A percentile compares a stretch with the other conserved stretches of the same genome.
phyloP scores from a whole-genome alignment of 1,140 invertebrate species.

The Goniozus legneri region DNA sequence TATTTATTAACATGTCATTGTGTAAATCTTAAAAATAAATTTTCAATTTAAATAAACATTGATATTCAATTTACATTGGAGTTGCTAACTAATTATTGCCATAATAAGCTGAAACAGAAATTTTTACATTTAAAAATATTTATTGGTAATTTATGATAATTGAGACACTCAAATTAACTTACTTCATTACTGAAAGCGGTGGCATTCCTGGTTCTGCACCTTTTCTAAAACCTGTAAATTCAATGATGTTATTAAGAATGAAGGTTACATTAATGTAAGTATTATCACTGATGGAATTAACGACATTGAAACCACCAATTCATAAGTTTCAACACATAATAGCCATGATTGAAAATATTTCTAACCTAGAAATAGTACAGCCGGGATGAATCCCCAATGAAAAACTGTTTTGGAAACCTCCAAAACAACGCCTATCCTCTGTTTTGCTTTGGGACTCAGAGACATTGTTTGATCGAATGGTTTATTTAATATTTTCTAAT shows the following conservation, averaged over 20 bases:
- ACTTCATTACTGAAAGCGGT: constrained; percentile 56
- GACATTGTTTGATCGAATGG: constrained; percentile 37
- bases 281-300: too few relatives aligned
- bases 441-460: constrained; percentile 54
- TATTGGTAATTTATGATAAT: neutral
- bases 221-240: constrained; percentile 57
- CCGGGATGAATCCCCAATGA: constrained; percentile 68
- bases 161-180: constrained; percentile 25
- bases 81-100: too few relatives aligned
- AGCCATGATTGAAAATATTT: too few relatives aligned
- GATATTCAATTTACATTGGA: too few relatives aligned
- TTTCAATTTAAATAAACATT: too few relatives aligned
- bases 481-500: too few relatives aligned
- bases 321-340: too few relatives aligned
- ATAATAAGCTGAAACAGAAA: constrained; percentile 50
- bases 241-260: too few relatives aligned
- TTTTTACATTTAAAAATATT: constrained; percentile 2
- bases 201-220: constrained; percentile 65
- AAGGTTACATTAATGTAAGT: too few relatives aligned
- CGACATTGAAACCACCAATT: too few relatives aligned
- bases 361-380: constrained; percentile 67
- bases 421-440: constrained; percentile 60
- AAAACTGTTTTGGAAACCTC: constrained; percentile 60
- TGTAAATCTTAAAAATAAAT: too few relatives aligned
- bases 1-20: too few relatives aligned